phyloP scores from a whole-genome alignment of 2,888 invertebrate genomes.

The Oeneis ivallda region DNA sequence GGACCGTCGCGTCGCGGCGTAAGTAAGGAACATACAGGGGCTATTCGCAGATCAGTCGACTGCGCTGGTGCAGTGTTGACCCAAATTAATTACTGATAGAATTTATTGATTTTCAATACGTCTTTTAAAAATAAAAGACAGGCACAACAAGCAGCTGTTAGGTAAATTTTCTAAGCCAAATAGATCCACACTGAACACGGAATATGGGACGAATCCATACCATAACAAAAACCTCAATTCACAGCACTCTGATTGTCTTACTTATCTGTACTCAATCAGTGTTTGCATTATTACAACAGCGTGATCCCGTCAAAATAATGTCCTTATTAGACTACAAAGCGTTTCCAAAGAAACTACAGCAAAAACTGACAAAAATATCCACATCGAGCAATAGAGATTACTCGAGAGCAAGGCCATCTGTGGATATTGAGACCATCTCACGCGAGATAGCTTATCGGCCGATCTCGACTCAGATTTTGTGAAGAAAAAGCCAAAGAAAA shows the following conservation, averaged over 20 bases:
- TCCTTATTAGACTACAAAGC: conserved; percentile 79
- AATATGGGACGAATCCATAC: conserved; percentile 31
- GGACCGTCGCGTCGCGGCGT: too few species aligned
- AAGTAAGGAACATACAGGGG: too few species aligned
- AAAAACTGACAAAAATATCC: conserved; percentile 78
- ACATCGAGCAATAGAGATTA: conserved; percentile 68
- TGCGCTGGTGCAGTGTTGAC: too few species aligned
- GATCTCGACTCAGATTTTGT: conserved; percentile 78
- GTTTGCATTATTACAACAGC: conserved; percentile 76
- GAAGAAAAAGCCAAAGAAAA: conserved; percentile 79
- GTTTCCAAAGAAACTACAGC: conserved; percentile 74
- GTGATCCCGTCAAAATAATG: conserved; percentile 80
- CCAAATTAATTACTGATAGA: too few species aligned
- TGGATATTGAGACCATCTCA: conserved; percentile 81
- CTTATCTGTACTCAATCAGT: conserved; percentile 78
- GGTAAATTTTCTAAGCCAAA: conserved; percentile 16
- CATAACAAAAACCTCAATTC: conserved; percentile 51
- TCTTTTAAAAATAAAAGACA: conserved; percentile 1
- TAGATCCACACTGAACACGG: conserved; percentile 17
- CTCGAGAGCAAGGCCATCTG: conserved; percentile 77
- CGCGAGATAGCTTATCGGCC: conserved; percentile 76
- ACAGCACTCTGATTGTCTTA: conserved; percentile 69
- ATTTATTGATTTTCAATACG: too few species aligned
- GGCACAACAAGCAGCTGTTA: conserved; percentile 26
- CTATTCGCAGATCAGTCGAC: too few species aligned